Conservation (phyloP, 2,888 invertebrate species). For the Chirona hameri region DNA sequence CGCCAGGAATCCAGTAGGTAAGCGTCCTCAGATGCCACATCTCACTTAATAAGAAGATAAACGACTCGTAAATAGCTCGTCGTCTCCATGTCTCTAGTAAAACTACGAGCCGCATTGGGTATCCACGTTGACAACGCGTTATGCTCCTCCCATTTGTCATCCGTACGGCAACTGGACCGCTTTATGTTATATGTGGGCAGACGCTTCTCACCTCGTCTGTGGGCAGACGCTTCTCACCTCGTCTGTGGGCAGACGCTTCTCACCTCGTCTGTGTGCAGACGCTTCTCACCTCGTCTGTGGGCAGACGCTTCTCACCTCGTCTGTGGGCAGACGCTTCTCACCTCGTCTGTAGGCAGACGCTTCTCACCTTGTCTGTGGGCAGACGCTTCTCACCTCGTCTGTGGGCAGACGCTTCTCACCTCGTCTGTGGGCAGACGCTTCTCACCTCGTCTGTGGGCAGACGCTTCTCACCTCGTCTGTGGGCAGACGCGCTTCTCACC, state of each 20-base stretch:
- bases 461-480: background rate
- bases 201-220: background rate
- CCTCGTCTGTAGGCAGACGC: background rate
- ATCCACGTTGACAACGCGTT: too few relatives aligned
- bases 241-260: background rate
- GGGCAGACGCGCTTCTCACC: background rate
- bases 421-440: too few relatives aligned
- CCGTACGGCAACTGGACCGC: too few relatives aligned
- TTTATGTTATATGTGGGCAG: too few relatives aligned
- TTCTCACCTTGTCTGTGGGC: background rate
- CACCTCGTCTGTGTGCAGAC: too few relatives aligned
- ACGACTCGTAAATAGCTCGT: too few relatives aligned
- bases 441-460: background rate
- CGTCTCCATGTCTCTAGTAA: too few relatives aligned
- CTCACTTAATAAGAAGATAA: too few relatives aligned
- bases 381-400: background rate
- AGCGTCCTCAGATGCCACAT: too few relatives aligned
- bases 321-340: background rate
- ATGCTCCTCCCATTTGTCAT: too few relatives aligned
- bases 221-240: background rate
- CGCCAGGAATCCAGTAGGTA: too few relatives aligned
- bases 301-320: background rate
- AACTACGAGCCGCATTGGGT: too few relatives aligned
- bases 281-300: slow-evolving; percentile 11
- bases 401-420: slow-evolving; percentile 8